Evolutionary conservation across 2,113 vertebrate species (phyloP).

Genomic region (Eulacestoma nigropectus): DNA sequence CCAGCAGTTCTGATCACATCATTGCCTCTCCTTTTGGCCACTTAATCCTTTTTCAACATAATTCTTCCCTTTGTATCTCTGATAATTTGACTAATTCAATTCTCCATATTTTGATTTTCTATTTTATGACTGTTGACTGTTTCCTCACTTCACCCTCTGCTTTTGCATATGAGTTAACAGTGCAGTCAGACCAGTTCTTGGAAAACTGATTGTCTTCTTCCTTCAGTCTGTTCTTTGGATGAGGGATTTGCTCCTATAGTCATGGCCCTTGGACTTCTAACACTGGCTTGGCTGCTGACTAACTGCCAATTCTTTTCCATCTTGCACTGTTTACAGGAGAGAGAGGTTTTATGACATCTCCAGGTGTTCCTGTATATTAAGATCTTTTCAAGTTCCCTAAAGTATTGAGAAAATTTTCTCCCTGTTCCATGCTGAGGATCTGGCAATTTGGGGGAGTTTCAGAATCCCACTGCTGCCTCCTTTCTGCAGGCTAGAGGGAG

Average conservation of each 20-base stretch:
- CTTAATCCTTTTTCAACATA: neutral
- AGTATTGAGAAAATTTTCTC: neutral
- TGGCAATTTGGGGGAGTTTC: neutral
- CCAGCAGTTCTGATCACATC: neutral
- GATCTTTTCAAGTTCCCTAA: neutral
- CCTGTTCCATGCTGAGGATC: neutral
- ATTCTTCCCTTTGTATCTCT: neutral
- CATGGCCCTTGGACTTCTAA: neutral
- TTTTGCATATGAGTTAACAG: neutral
- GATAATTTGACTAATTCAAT: neutral
- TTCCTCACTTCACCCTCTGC: neutral
- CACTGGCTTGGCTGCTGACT: neutral
- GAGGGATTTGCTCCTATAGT: neutral
- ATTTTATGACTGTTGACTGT: neutral
- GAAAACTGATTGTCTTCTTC: neutral
- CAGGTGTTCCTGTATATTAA: neutral
- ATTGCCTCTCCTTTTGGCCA: neutral
- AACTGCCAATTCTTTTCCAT: neutral
- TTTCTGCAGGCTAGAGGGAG: neutral
- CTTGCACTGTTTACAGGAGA: neutral
- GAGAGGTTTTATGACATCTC: neutral
- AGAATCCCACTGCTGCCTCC: neutral
- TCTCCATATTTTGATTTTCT: neutral
- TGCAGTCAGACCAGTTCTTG: neutral
- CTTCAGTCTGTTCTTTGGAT: neutral